Conservation (phyloP, 2,888 invertebrate species). For the Omphaloscelis lunosa region DNA sequence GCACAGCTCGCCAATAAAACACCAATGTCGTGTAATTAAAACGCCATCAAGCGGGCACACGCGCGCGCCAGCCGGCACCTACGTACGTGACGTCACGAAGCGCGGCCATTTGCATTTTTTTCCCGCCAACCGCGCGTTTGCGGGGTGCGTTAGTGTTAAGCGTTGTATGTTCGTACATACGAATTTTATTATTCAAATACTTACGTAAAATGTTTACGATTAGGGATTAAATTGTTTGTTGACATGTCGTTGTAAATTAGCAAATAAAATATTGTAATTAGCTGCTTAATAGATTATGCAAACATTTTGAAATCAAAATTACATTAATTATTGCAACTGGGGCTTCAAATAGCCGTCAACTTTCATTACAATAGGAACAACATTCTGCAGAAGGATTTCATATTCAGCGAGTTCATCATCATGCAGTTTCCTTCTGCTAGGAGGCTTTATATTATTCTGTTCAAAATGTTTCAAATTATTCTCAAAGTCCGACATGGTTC, state of each 20-base stretch:
- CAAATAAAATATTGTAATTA: neutral
- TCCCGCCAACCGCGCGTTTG: constrained; percentile 77
- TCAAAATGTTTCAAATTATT: constrained; percentile 68
- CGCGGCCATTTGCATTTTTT: constrained; percentile 84
- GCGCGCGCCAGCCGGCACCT: constrained; percentile 67
- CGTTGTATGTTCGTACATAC: constrained; percentile 41
- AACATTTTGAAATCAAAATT: neutral
- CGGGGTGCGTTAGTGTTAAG: constrained; percentile 64
- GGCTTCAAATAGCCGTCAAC: constrained; percentile 75
- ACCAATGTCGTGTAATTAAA: constrained; percentile 79
- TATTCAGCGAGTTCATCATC: constrained; percentile 37
- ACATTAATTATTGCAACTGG: constrained; percentile 49
- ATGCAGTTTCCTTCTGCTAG: constrained; percentile 40
- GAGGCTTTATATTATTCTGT: neutral
- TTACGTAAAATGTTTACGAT: constrained; percentile 6
- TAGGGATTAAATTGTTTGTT: constrained; percentile 5
- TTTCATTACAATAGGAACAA: constrained; percentile 75
- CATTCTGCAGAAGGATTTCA: constrained; percentile 73
- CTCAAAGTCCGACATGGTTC: constrained; percentile 63
- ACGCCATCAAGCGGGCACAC: constrained; percentile 76
- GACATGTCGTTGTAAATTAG: neutral
- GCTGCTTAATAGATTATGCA: neutral
- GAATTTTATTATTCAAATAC: constrained; percentile 52
- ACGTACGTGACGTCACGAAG: constrained; percentile 81
- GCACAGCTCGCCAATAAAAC: constrained; percentile 74